These are phyloP conservation scores for Vanessa tameamea DNA, from an alignment of 1,140 invertebrate genomes.

Conservation along the genomic window DNA sequence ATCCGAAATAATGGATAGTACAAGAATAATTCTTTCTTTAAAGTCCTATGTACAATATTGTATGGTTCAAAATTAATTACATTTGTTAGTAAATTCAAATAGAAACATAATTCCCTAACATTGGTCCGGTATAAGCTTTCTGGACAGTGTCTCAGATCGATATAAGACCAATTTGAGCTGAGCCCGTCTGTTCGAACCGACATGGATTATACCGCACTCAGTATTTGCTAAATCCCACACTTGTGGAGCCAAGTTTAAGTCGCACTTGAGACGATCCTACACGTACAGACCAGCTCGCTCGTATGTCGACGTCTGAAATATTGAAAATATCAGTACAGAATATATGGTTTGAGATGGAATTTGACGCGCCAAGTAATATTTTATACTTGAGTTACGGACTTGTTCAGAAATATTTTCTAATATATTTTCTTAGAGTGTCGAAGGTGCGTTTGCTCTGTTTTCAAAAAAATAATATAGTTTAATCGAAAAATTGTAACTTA, in stretches of 20 bases:
- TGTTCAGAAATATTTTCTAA: no score
- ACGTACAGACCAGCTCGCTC: neutral
- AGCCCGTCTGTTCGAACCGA: constrained; percentile 2
- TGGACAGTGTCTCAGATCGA: neutral
- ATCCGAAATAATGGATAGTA: no score
- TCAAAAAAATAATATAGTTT: no score
- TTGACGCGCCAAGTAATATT: neutral
- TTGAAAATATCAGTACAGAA: neutral
- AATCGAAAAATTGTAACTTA: no score
- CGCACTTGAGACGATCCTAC: constrained; percentile 8
- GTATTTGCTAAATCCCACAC: neutral
- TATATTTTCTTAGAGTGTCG: neutral
- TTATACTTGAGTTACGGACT: neutral
- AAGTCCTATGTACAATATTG: no score
- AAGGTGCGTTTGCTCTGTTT: no score
- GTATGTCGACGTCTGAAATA: constrained; percentile 3
- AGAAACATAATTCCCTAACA: neutral
- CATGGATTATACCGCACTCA: neutral
- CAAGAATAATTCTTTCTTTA: no score
- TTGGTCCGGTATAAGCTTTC: neutral
- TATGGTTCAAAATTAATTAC: no score
- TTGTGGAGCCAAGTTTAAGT: constrained; percentile 13
- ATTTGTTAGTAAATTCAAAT: constrained; percentile 1
- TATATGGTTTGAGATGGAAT: neutral
- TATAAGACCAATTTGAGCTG: neutral